These are phyloP conservation scores for Biston betularia DNA, from an alignment of 2,888 invertebrate genomes.

Conservation along the genomic window DNA sequence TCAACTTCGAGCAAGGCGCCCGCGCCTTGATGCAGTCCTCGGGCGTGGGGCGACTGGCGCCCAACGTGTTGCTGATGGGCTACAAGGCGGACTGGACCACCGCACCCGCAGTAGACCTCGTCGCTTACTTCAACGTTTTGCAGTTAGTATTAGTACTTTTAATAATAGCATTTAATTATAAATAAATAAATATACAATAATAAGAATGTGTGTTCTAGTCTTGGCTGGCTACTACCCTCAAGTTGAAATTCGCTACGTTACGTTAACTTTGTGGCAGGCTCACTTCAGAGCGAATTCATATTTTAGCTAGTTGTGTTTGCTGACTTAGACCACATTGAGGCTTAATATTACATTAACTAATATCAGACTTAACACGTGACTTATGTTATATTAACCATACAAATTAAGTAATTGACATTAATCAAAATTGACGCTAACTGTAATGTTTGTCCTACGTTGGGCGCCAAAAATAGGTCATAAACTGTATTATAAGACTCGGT, in stretches of 20 bases:
- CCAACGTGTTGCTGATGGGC: conserved; percentile 97
- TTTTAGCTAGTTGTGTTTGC: not conserved
- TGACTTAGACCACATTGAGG: not conserved
- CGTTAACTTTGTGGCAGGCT: not conserved
- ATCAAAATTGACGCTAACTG: not conserved
- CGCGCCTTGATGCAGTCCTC: conserved; percentile 94
- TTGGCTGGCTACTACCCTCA: too few species aligned
- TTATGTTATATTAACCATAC: too few species aligned
- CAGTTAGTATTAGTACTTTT: conserved; percentile 89
- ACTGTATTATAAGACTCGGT: not conserved
- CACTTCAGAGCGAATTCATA: not conserved
- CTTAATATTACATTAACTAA: too few species aligned
- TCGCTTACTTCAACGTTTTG: conserved; percentile 96
- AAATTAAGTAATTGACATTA: not conserved
- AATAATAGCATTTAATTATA: not conserved
- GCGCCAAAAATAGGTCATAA: not conserved
- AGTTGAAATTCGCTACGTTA: too few species aligned
- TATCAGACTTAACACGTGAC: too few species aligned
- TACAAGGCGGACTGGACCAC: conserved; percentile 96
- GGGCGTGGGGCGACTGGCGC: conserved; percentile 96
- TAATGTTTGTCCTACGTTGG: not conserved
- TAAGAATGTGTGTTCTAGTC: too few species aligned
- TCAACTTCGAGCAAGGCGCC: conserved; percentile 91
- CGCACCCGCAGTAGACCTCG: conserved; percentile 90
- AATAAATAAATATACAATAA: too few species aligned